phyloP scores from a whole-genome alignment of 2,113 vertebrate genomes.

The Sinocyclocheilus anophthalmus region DNA sequence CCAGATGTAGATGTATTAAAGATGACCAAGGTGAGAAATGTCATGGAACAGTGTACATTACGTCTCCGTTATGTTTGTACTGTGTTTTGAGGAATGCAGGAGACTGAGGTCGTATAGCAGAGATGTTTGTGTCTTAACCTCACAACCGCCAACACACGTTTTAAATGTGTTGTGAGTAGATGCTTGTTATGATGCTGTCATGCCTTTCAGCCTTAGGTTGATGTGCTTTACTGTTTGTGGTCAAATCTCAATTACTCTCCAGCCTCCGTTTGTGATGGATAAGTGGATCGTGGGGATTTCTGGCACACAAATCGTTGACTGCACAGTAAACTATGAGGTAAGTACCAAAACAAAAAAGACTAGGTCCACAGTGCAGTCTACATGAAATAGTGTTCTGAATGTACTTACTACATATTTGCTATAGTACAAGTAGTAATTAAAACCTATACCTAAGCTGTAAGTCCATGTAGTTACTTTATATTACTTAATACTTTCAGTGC shows the following conservation, averaged over 20 bases:
- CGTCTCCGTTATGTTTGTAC: neutral
- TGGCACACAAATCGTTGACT: conserved; percentile 87
- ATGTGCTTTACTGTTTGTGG: conserved; percentile 13
- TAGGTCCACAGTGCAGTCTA: neutral
- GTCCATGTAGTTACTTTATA: neutral
- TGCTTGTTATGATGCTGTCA: neutral
- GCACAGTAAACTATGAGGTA: conserved; percentile 91
- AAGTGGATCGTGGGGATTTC: conserved; percentile 92
- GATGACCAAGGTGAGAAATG: conserved; percentile 87
- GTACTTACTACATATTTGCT: neutral
- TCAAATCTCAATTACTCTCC: conserved; percentile 64
- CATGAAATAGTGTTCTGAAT: neutral
- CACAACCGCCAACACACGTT: neutral
- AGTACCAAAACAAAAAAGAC: conserved; percentile 47
- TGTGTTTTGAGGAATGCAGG: neutral
- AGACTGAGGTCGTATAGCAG: neutral
- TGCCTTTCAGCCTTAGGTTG: neutral
- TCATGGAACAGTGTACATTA: neutral
- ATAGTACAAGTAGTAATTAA: neutral
- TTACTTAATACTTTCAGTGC: neutral
- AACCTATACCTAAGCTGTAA: neutral
- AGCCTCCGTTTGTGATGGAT: conserved; percentile 99
- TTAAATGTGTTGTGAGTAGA: neutral
- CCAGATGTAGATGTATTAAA: conserved; percentile 86
- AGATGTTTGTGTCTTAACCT: neutral